These are phyloP conservation scores for Montipora efflorescens DNA, from an alignment of 64 coral and sea anemone species.

Conservation along the genomic window DNA sequence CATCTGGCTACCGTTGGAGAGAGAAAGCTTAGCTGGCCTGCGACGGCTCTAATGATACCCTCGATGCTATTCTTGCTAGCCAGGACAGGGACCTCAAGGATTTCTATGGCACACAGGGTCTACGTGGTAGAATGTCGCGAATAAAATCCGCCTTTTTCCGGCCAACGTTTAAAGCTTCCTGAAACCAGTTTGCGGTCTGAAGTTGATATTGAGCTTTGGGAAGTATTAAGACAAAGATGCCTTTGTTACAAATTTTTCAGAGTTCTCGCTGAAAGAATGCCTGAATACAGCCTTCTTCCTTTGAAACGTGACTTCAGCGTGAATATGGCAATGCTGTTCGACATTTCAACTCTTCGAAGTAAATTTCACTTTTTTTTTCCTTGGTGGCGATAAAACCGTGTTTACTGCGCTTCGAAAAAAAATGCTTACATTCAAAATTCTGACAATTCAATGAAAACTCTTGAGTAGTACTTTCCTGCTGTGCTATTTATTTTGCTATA, in stretches of 20 bases:
- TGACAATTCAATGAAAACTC: too few species aligned
- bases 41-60: too few species aligned
- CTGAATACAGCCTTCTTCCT: neutral
- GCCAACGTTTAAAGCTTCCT: constrained; percentile 2
- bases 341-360: neutral
- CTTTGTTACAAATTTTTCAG: neutral
- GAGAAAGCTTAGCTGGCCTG: too few species aligned
- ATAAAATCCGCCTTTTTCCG: neutral
- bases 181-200: constrained; percentile 30
- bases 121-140: neutral
- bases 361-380: neutral
- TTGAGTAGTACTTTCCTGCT: too few species aligned
- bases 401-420: neutral
- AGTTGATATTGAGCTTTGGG: neutral
- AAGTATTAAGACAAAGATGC: neutral
- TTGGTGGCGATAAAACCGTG: neutral
- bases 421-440: too few species aligned
- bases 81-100: too few species aligned
- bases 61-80: too few species aligned
- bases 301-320: neutral
- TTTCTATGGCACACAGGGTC: too few species aligned
- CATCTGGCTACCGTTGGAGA: too few species aligned
- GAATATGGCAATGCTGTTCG: neutral
- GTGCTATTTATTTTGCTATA: too few species aligned
- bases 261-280: neutral